These are phyloP conservation scores for Hirundo rustica DNA, from an alignment of 2,797 vertebrate species.

Conservation along the genomic window DNA sequence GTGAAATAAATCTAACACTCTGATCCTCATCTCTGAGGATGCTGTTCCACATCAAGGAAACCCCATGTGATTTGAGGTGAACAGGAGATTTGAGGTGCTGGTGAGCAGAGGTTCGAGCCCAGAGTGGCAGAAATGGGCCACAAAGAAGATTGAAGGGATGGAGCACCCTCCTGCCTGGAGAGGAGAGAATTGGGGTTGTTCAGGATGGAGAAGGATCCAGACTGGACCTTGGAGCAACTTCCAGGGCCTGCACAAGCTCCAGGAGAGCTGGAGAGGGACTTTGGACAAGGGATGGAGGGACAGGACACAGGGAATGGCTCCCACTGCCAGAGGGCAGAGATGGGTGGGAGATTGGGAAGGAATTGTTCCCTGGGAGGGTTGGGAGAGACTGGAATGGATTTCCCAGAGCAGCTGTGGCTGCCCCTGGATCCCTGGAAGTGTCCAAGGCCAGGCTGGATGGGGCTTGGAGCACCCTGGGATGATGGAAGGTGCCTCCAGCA, in stretches of 20 bases:
- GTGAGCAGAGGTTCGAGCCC: background rate
- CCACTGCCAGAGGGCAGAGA: accelerated
- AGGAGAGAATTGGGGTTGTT: background rate
- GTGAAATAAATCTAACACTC: background rate
- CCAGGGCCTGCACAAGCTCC: accelerated
- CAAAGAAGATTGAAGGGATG: background rate
- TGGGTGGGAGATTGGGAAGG: accelerated
- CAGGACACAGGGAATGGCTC: background rate
- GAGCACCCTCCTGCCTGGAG: background rate
- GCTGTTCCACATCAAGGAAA: background rate
- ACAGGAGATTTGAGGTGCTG: background rate
- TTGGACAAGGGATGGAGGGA: accelerated
- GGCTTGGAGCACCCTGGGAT: accelerated
- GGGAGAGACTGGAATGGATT: accelerated
- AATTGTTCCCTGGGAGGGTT: accelerated
- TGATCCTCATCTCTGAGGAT: background rate
- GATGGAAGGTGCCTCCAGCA: background rate
- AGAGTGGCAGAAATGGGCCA: background rate
- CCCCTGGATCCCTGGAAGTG: background rate
- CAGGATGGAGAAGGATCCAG: background rate
- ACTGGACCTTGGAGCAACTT: background rate
- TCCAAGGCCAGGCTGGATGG: background rate
- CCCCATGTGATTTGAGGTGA: background rate
- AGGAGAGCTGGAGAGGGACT: background rate
- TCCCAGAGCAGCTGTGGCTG: background rate